phyloP scores from a whole-genome alignment of 1,140 invertebrate species.

The Sitodiplosis mosellana region DNA sequence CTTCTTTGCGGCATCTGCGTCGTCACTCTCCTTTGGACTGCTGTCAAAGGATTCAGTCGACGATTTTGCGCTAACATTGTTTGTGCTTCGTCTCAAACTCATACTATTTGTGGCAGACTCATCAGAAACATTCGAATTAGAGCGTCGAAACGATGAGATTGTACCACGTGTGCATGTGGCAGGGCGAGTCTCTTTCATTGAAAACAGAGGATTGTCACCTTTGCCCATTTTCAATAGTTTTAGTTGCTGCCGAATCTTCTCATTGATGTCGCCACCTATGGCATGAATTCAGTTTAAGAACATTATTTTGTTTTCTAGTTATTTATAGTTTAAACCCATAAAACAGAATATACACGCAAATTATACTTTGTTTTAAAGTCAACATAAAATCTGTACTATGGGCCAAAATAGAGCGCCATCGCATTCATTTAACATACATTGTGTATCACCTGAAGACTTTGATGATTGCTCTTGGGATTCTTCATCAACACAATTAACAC shows the following conservation, averaged over 20 bases:
- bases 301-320: too few relatives aligned
- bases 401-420: too few relatives aligned
- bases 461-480: too few relatives aligned
- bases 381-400: too few relatives aligned
- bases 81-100: not conserved
- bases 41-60: not conserved
- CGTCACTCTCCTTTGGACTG: not conserved
- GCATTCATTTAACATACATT: too few relatives aligned
- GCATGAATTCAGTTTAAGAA: not conserved
- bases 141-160: not conserved
- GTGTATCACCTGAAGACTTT: too few relatives aligned
- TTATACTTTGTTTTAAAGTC: too few relatives aligned
- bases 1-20: too few relatives aligned
- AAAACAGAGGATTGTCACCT: not conserved
- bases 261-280: not conserved
- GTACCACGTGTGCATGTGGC: not conserved
- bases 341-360: too few relatives aligned
- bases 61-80: not conserved
- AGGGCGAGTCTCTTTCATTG: not conserved
- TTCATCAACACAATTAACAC: too few relatives aligned
- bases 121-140: not conserved
- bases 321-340: too few relatives aligned
- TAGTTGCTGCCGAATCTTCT: not conserved
- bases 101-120: not conserved
- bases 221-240: constrained; percentile 1